phyloP scores from a whole-genome alignment of 2,797 vertebrate species.

The Malurus splendens region DNA sequence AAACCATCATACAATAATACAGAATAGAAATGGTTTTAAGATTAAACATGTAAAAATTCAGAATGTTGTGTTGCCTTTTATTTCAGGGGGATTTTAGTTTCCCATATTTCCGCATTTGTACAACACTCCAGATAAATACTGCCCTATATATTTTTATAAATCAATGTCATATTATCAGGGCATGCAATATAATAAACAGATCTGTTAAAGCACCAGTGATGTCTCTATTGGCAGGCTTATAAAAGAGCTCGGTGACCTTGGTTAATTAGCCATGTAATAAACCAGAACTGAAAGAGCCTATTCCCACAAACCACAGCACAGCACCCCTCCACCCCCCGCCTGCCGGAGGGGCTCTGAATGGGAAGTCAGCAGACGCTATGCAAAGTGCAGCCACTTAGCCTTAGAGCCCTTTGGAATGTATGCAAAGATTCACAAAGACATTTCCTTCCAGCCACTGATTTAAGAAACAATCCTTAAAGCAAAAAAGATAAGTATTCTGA shows the following conservation, averaged over 20 bases:
- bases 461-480: conserved; percentile 19
- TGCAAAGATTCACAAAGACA: conserved; percentile 60
- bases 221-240: conserved; percentile 54
- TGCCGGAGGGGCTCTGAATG: conserved; percentile 62
- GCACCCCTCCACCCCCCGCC: conserved; percentile 61
- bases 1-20: neutral
- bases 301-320: conserved; percentile 73
- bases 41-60: neutral
- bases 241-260: conserved; percentile 70
- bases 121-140: neutral
- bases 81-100: neutral
- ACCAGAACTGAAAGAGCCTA: conserved; percentile 74
- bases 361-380: conserved; percentile 50
- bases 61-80: neutral
- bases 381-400: conserved; percentile 52
- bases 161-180: neutral
- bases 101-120: neutral
- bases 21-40: neutral
- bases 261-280: conserved; percentile 86
- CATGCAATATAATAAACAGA: conserved; percentile 45
- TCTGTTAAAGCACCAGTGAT: conserved; percentile 45
- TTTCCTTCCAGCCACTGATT: conserved; percentile 48
- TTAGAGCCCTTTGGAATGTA: conserved; percentile 30
- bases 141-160: neutral
- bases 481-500: conserved; percentile 8